These are phyloP conservation scores for Pocillopora grandis DNA, from an alignment of 92 coral and sea anemone species.

Conservation along the genomic window DNA sequence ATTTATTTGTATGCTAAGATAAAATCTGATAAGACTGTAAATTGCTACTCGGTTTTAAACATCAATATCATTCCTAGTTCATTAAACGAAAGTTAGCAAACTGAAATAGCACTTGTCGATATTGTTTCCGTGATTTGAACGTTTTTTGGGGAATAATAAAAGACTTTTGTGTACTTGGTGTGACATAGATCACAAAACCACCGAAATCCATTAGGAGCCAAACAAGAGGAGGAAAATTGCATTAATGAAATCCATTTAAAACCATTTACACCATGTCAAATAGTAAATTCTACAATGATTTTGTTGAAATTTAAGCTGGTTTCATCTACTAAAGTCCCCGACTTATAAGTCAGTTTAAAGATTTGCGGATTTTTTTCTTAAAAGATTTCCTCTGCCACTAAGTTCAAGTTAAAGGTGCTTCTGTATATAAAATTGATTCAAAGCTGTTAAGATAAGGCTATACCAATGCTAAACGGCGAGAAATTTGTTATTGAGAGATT, in stretches of 20 bases:
- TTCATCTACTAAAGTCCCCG: neutral
- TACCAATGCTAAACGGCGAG: too few relatives aligned
- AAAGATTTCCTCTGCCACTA: neutral
- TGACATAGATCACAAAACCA: slow-evolving; percentile 6
- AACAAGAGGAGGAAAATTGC: neutral
- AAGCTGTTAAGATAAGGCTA: too few relatives aligned
- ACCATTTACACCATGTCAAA: neutral
- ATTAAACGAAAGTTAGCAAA: slow-evolving; percentile 2
- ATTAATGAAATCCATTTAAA: slow-evolving; percentile 11
- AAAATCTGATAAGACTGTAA: neutral
- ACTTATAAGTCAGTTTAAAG: neutral
- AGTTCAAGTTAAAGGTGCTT: too few relatives aligned
- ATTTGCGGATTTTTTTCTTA: neutral
- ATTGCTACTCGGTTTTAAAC: neutral
- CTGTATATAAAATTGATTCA: too few relatives aligned
- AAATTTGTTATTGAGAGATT: too few relatives aligned
- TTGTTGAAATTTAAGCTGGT: slow-evolving; percentile 8
- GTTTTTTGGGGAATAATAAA: slow-evolving; percentile 10
- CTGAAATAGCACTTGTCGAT: neutral
- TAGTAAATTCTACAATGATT: neutral
- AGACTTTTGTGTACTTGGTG: slow-evolving; percentile 1
- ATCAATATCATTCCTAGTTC: neutral
- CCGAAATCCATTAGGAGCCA: slow-evolving; percentile 18
- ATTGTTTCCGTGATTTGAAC: slow-evolving; percentile 6
- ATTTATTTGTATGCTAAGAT: neutral